Evolutionary conservation across 37 sponge, comb jelly and placozoan genomes (phyloP).

Genomic region (Cladorhizidae sp.): DNA sequence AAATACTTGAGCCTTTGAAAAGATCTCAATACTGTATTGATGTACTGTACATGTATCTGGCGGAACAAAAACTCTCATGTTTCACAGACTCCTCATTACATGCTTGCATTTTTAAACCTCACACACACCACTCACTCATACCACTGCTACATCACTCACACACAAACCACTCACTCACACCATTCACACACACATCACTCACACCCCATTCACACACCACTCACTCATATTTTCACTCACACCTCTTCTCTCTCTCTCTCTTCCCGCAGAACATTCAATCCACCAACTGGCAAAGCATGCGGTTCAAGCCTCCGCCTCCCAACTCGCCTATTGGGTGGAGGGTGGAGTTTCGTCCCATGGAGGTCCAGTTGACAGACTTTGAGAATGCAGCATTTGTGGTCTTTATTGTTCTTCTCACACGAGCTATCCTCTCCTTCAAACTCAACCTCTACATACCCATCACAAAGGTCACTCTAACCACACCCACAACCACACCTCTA

Average conservation of each 20-base stretch:
- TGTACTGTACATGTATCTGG: too few relatives aligned
- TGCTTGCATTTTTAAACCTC: too few relatives aligned
- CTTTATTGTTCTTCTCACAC: conserved; percentile 86
- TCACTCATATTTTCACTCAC: conserved; percentile 32
- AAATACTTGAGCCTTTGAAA: too few relatives aligned
- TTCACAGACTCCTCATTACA: too few relatives aligned
- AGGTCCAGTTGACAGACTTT: conserved; percentile 97
- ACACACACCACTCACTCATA: too few relatives aligned
- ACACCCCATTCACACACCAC: too few relatives aligned
- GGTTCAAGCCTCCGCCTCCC: conserved; percentile 98
- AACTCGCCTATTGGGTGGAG: conserved; percentile 97
- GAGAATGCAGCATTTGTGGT: conserved; percentile 96
- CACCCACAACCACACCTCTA: not conserved
- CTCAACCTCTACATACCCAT: conserved; percentile 95
- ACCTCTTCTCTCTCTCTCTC: not conserved
- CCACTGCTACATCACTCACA: too few relatives aligned
- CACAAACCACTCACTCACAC: too few relatives aligned
- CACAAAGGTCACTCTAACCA: conserved; percentile 69
- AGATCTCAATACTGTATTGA: too few relatives aligned
- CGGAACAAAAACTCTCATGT: too few relatives aligned
- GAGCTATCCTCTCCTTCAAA: conserved; percentile 87
- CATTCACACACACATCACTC: too few relatives aligned
- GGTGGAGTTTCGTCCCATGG: conserved; percentile 95
- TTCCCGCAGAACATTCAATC: conserved; percentile 89
- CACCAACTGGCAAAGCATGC: conserved; percentile 98